Evolutionary conservation across 2,888 invertebrate species (phyloP), one percentile per base, ranked within the genome.

Genomic region (Tipula vernalis): DNA sequence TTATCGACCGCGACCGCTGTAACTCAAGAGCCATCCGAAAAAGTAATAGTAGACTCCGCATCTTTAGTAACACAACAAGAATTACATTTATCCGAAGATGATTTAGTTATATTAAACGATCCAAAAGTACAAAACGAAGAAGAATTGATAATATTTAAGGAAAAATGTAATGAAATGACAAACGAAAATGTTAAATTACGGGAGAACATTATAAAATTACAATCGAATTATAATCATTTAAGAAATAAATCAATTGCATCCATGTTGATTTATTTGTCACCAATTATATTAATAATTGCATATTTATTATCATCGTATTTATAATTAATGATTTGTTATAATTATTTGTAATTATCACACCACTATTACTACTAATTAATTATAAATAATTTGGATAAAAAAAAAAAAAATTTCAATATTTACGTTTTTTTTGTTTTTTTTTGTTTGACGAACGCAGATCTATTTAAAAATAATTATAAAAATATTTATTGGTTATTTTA

Each of bases 71-170:
- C 71, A 71, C 71, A 71, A 71, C 10, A 71, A 28, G 71, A 71
- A 28, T 71, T 71, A 71, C 71, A 71, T 71, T 71, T 71, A 71
- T 71, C 71, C 42, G 86, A 88, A 71, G 89, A 90, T 42, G 91
- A 91, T 85, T 87, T 90, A 36, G 89, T 88, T 87, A 88, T 89
- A 86, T 89, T 91, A 13, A 91, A 89, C 87, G 89, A 89, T 87
- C 88, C 88, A 28, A 89, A 89, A 39, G 88, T 91, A 57, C 89
- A 90, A 88, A 89, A 89, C 0, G 92, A 91, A 87, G 92, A 92
- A 87, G 91, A 92, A 87, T 88, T 92, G 5, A 90, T 92, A 85
- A 89, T 90, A 51, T 91, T 90, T 88, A 92, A 92, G 88, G 91
- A 91, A 87, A 90, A 90, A 85, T 89, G 91, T 87, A 91, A 91